These are phyloP conservation scores for Battus philenor DNA, from an alignment of 1,140 invertebrate genomes.

Conservation along the genomic window DNA sequence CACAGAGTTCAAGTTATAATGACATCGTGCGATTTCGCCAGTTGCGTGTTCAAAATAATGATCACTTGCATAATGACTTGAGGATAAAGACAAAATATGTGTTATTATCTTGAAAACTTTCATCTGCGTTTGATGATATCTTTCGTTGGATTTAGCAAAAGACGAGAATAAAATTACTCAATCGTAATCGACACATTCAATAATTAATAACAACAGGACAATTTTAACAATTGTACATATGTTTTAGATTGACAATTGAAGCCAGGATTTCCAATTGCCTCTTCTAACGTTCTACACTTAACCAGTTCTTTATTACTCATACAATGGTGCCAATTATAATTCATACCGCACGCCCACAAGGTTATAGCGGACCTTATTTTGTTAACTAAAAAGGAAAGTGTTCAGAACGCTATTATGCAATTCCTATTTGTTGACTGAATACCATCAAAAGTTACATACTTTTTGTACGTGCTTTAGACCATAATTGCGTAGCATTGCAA, in stretches of 20 bases:
- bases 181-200: too few species aligned
- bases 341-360: conserved; percentile 19
- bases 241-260: too few species aligned
- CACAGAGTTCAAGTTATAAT: conserved; percentile 29
- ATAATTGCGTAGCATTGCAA: conserved; percentile 14
- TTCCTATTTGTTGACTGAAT: conserved; percentile 40
- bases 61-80: conserved; percentile 47
- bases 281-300: too few species aligned
- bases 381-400: conserved; percentile 55
- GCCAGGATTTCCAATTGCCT: too few species aligned
- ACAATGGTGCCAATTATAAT: conserved; percentile 14
- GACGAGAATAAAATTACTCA: too few species aligned
- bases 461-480: neutral
- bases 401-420: conserved; percentile 41
- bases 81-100: conserved; percentile 21
- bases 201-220: too few species aligned
- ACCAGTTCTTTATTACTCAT: conserved; percentile 2
- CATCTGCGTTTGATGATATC: too few species aligned
- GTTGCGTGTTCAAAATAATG: conserved; percentile 31
- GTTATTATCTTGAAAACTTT: conserved; percentile 16
- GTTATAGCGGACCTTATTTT: conserved; percentile 36
- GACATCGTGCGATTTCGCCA: conserved; percentile 18
- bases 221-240: too few species aligned
- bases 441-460: conserved; percentile 42
- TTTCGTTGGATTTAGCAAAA: too few species aligned